A percentile compares a stretch with the other conserved stretches of the same genome.
Conservation (phyloP, 2,797 vertebrate species). For the Melopsittacus undulatus region DNA sequence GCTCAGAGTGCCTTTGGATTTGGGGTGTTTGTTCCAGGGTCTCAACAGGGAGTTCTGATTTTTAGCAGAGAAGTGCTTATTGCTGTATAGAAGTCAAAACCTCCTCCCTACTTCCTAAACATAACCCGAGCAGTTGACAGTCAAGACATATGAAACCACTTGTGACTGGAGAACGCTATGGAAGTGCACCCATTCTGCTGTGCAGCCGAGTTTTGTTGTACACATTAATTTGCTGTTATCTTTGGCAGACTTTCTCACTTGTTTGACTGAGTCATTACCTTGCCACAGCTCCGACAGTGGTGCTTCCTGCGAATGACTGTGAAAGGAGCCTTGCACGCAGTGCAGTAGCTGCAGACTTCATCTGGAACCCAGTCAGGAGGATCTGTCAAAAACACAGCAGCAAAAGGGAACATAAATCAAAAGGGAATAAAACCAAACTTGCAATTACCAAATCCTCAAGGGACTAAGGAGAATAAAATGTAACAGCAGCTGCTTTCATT, state of each 20-base stretch:
- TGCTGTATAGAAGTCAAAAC: neutral
- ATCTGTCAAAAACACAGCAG: constrained; percentile 77
- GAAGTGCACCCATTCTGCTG: accelerated
- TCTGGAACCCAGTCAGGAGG: constrained; percentile 98
- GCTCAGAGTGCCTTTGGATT: neutral
- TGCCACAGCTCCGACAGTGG: constrained; percentile 97
- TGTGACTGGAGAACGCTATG: neutral
- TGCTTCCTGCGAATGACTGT: constrained; percentile 98
- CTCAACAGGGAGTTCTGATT: neutral
- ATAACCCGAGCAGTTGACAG: neutral
- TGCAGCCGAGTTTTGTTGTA: neutral
- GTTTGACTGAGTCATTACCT: constrained; percentile 79
- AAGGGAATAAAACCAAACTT: constrained; percentile 3
- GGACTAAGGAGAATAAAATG: neutral
- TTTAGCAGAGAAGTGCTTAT: neutral
- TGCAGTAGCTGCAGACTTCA: constrained; percentile 92
- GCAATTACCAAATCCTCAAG: neutral
- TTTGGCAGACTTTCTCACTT: neutral
- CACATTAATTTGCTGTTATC: neutral
- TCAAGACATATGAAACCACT: neutral
- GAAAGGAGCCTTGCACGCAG: constrained; percentile 95
- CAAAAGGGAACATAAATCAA: constrained; percentile 16
- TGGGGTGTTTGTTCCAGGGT: neutral
- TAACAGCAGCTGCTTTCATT: neutral
- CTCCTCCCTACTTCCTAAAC: neutral